phyloP scores from a whole-genome alignment of 2,888 invertebrate species.

The Deroplatys truncata region DNA sequence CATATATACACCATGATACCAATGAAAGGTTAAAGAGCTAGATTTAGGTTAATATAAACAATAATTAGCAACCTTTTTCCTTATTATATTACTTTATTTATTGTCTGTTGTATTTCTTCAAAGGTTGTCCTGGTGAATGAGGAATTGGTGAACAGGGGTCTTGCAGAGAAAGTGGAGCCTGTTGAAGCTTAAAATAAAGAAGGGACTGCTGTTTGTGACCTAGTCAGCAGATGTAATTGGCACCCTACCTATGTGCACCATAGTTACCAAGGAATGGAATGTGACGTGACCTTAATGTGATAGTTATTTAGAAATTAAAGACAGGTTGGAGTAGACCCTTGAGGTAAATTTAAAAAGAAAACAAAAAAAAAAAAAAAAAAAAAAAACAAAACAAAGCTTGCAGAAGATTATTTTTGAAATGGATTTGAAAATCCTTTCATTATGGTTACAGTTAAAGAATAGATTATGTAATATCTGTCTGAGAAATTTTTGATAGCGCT shows the following conservation, averaged over 20 bases:
- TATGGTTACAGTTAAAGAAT: neutral
- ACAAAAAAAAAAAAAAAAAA: no score
- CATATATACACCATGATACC: no score
- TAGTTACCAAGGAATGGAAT: neutral
- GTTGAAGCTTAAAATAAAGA: neutral
- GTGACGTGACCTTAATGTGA: neutral
- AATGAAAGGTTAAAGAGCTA: no score
- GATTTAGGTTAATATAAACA: no score
- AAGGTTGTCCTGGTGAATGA: conserved; percentile 80
- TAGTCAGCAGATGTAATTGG: neutral
- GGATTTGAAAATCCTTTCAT: neutral
- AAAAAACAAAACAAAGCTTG: neutral
- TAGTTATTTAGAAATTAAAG: neutral
- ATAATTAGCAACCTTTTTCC: no score
- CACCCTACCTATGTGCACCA: neutral
- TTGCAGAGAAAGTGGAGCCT: conserved; percentile 67
- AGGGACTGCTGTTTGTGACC: neutral
- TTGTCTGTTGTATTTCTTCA: no score
- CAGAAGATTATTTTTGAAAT: neutral
- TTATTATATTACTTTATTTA: no score
- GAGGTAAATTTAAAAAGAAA: neutral
- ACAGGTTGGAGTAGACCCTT: neutral
- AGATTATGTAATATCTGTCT: neutral
- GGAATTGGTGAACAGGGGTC: conserved; percentile 78
- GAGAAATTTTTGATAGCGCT: neutral